These are phyloP conservation scores for Pandemis heparana DNA, from an alignment of 2,888 invertebrate species.

Conservation along the genomic window DNA sequence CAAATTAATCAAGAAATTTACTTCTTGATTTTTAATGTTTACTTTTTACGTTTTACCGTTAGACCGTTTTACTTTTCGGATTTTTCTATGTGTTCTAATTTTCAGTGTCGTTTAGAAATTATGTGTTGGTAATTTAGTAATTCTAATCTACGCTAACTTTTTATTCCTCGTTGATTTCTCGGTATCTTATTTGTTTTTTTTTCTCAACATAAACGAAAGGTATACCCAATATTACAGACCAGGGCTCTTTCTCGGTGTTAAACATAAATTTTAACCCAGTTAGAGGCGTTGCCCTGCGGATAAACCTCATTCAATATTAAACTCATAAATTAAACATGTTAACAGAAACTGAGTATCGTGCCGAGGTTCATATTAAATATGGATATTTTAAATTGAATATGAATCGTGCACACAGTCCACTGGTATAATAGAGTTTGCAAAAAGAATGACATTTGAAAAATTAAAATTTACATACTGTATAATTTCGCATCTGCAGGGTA, in stretches of 20 bases:
- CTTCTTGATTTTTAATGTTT: no score
- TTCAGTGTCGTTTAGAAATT: no score
- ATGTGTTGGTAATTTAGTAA: no score
- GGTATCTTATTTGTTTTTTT: neutral
- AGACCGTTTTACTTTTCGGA: no score
- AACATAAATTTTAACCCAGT: conserved; percentile 37
- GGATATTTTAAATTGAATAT: conserved; percentile 30
- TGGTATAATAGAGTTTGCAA: conserved; percentile 17
- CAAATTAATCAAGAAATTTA: no score
- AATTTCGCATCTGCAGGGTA: no score
- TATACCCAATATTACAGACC: conserved; percentile 20
- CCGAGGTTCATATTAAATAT: conserved; percentile 27
- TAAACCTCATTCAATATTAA: conserved; percentile 41
- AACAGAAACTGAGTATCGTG: conserved; percentile 35
- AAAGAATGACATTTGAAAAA: neutral
- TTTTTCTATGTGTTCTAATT: no score
- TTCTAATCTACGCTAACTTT: neutral
- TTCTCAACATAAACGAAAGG: neutral
- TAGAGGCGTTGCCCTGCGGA: conserved; percentile 38
- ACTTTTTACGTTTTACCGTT: no score
- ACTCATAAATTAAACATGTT: conserved; percentile 39
- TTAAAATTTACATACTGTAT: no score
- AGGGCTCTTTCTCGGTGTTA: conserved; percentile 21
- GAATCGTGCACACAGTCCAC: conserved; percentile 11
- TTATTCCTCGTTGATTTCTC: neutral